Evolutionary conservation across 1,140 invertebrate genomes (phyloP), one percentile per base, ranked within the genome.

Genomic region (Drosophila bocki): DNA sequence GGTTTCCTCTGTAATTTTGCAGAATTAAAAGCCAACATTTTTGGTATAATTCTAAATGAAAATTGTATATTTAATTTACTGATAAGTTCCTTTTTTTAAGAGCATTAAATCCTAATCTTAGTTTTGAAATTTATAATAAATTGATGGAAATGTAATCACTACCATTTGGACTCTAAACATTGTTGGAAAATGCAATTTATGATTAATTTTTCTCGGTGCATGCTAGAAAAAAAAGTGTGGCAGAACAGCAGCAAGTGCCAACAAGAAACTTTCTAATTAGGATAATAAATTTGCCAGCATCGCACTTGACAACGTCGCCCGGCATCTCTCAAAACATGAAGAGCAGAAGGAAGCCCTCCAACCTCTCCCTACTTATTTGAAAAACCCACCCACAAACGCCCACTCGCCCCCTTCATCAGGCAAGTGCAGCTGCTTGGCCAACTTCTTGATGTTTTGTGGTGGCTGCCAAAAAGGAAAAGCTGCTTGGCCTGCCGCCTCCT

Each of bases 261-360:
- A 88, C 84, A 87, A 87, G 72, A 91, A 91, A 91, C 87, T 91
- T 88, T 91, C 80, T 91, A 92, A 92, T 92, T 92, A 91, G 91
- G 77, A 76, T 91, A 82, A 92, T 92, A 92, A 92, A 92, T 92
- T 92, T 91, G 61, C 63, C 72, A 82, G 76, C 78, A 69, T 74
- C 81, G 81, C 78, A 85, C 78, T 81, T 90, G 85, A 90, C 81
- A 88, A 77, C 77, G 69, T 81, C 78, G 78, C 67, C 80, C 41
- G 60, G 68, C 75, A 85, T 68, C 69, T 76, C 64, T 75, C 59
- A 83, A 61, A 82, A 75, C 84, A 82, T 75, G 82, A 76, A 69
- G 63, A 79, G 50, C 76, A 77, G 78, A 80, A 78, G 82, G 42
- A 67, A 35, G 17, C 12, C 32, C 39, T 32, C 45, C 44, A n/a